Conservation (phyloP, 2,797 vertebrate genomes). For the Pangasius mekongensis region DNA sequence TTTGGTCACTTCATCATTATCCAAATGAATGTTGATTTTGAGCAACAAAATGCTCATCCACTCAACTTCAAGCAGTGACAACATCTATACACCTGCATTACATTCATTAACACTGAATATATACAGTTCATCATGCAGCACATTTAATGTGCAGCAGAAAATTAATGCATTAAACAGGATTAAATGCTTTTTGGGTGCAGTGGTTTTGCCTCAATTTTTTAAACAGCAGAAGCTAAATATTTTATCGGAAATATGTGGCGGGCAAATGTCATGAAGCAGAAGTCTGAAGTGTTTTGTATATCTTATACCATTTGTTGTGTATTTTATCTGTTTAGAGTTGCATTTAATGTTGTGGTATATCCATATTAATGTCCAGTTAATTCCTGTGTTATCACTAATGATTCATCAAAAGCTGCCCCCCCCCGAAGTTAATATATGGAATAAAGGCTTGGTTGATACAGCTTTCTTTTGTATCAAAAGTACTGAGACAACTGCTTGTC, state of each 20-base stretch:
- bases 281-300: background rate
- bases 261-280: background rate
- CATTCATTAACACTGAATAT: background rate
- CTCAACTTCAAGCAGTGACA: background rate
- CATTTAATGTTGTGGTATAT: background rate
- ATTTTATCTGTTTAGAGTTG: background rate
- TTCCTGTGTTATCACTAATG: background rate
- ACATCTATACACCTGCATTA: no score
- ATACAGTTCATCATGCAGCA: background rate
- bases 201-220: background rate
- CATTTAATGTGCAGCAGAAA: background rate
- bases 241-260: background rate
- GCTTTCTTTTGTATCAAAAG: background rate
- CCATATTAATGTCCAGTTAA: background rate
- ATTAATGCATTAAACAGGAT: background rate
- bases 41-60: no score
- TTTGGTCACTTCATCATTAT: background rate
- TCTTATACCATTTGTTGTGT: background rate
- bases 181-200: background rate
- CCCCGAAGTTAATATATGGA: background rate
- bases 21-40: background rate
- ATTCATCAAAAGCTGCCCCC: background rate
- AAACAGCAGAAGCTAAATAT: background rate
- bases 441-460: background rate
- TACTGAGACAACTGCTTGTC: background rate